Evolutionary conservation across 2,797 vertebrate species (phyloP).

Genomic region (Trichosurus vulpecula): DNA sequence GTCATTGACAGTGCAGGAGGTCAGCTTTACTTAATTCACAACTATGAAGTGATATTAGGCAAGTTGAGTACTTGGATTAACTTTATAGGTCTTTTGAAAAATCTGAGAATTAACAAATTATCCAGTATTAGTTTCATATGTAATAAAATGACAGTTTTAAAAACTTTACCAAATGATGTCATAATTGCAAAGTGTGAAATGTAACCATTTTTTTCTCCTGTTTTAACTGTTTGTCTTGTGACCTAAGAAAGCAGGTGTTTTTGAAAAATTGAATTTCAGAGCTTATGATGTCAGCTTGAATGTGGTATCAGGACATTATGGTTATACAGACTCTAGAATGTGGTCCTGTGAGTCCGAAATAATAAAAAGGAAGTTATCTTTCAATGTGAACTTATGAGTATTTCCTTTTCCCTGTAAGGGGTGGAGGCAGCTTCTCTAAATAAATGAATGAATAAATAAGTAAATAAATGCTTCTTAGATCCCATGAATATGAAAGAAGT

Average conservation of each 20-base stretch:
- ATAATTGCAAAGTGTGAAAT: background rate
- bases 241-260: background rate
- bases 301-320: background rate
- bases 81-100: background rate
- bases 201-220: background rate
- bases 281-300: background rate
- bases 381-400: constrained; percentile 20
- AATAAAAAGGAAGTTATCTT: no score
- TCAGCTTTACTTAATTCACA: constrained; percentile 32
- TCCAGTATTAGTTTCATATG: background rate
- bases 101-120: constrained; percentile 20
- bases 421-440: no score
- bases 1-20: background rate
- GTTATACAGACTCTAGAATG: background rate
- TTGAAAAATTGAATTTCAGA: background rate
- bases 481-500: no score
- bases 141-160: constrained; percentile 15
- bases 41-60: background rate
- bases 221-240: background rate
- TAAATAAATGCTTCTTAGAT: no score
- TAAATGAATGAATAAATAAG: no score
- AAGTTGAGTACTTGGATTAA: constrained; percentile 17
- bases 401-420: background rate
- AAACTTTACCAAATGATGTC: constrained; percentile 8
- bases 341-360: background rate